A percentile compares a stretch with the other conserved stretches of the same genome.
Conservation (phyloP, 2,113 vertebrate species). For the Ardeotis arabs region DNA sequence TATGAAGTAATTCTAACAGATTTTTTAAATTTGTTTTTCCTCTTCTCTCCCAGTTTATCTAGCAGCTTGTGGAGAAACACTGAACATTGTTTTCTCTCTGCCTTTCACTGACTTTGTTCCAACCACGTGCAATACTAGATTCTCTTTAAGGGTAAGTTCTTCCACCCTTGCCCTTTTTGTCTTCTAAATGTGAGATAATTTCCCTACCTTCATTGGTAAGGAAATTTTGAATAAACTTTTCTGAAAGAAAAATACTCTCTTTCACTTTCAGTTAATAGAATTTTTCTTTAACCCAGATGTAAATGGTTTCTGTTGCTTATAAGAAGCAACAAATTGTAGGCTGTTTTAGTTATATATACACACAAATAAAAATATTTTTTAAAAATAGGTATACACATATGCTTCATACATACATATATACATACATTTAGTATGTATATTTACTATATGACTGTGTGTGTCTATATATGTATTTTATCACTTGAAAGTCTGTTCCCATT, state of each 20-base stretch:
- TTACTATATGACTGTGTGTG: background rate
- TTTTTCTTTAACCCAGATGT: background rate
- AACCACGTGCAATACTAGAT: constrained; percentile 89
- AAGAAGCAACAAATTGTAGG: background rate
- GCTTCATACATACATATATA: background rate
- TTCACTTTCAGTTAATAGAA: background rate
- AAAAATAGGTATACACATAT: accelerated
- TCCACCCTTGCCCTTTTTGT: background rate
- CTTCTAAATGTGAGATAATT: background rate
- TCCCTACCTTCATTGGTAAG: background rate
- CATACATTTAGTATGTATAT: background rate
- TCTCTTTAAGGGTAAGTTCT: constrained; percentile 86
- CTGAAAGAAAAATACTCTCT: background rate
- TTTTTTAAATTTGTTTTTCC: background rate
- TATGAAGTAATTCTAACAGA: background rate
- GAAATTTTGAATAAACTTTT: background rate
- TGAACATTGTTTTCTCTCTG: constrained; percentile 95
- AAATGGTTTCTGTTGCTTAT: background rate
- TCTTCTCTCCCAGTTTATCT: constrained; percentile 87
- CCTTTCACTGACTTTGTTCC: constrained; percentile 98
- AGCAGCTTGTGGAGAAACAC: constrained; percentile 95
- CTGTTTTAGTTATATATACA: background rate
- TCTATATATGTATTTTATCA: background rate
- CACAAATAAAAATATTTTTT: background rate
- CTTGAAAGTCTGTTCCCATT: background rate